These are phyloP conservation scores for Teleopsis dalmanni DNA, from an alignment of 1,140 invertebrate genomes.

Conservation along the genomic window DNA sequence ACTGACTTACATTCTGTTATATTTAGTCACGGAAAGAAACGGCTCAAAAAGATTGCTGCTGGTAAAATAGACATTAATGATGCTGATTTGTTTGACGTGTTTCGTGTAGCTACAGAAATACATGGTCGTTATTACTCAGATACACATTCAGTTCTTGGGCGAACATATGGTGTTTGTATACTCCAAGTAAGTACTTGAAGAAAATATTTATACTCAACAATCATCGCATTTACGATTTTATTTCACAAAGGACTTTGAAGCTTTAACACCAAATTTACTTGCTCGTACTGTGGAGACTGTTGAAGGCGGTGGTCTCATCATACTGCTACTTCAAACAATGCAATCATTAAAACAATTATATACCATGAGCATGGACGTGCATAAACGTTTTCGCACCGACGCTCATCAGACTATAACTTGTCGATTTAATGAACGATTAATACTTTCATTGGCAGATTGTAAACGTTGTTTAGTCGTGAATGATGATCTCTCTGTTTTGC, in stretches of 20 bases:
- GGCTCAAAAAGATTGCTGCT: conserved; percentile 84
- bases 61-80: conserved; percentile 89
- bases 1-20: conserved; percentile 5
- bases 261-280: conserved; percentile 95
- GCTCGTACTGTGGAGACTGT: conserved; percentile 97
- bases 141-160: conserved; percentile 95
- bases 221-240: conserved; percentile 39
- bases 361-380: conserved; percentile 98
- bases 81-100: conserved; percentile 95
- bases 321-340: conserved; percentile 79
- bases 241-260: conserved; percentile 99
- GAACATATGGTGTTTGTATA: conserved; percentile 96
- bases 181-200: conserved; percentile 61
- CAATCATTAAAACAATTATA: conserved; percentile 90
- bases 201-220: no score
- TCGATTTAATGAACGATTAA: conserved; percentile 94
- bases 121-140: conserved; percentile 97
- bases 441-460: conserved; percentile 85
- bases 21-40: conserved; percentile 83
- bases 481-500: conserved; percentile 86
- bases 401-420: conserved; percentile 86
- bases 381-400: conserved; percentile 90
- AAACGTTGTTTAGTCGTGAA: conserved; percentile 86
- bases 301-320: conserved; percentile 92
- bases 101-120: conserved; percentile 93